A percentile compares a stretch with the other conserved stretches of the same genome.
These are phyloP conservation scores for Selenia dentaria DNA, from an alignment of 2,888 invertebrate species.

Conservation along the genomic window DNA sequence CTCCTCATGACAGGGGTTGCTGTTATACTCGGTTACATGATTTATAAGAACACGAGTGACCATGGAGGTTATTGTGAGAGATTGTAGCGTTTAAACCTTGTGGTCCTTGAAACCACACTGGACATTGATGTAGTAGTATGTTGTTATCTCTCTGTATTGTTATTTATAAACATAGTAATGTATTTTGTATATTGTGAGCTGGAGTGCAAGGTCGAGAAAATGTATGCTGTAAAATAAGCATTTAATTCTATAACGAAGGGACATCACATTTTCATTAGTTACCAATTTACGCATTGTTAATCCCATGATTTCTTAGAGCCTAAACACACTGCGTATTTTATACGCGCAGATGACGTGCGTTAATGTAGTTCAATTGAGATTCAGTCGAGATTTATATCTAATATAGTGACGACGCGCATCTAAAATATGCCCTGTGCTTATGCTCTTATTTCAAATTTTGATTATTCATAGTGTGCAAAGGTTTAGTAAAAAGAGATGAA, in stretches of 20 bases:
- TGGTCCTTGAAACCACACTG: slow-evolving; percentile 63
- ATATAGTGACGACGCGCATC: no score
- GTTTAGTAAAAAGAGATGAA: no score
- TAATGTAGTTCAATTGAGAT: no score
- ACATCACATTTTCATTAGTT: no score
- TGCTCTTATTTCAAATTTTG: no score
- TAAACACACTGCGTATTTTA: no score
- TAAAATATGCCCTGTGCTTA: no score
- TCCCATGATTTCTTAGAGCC: no score
- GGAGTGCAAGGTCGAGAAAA: slow-evolving; percentile 42
- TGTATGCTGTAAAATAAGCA: slow-evolving; percentile 18
- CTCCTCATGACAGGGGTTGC: slow-evolving; percentile 56
- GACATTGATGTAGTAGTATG: slow-evolving; percentile 39
- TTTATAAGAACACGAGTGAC: slow-evolving; percentile 58
- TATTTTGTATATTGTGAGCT: slow-evolving; percentile 44
- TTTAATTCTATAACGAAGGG: background rate
- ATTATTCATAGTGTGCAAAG: no score
- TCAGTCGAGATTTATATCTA: no score
- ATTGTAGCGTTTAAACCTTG: slow-evolving; percentile 64
- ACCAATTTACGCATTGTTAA: no score
- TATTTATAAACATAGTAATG: slow-evolving; percentile 48
- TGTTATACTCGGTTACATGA: slow-evolving; percentile 57
- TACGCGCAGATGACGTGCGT: no score
- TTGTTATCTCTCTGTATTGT: slow-evolving; percentile 39
- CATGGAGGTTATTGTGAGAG: slow-evolving; percentile 60